Percentiles rank a stretch among this genome's conserved stretches.
These are phyloP conservation scores for Thecocarcelia acutangulata DNA, from an alignment of 2,888 invertebrate species.

Conservation along the genomic window DNA sequence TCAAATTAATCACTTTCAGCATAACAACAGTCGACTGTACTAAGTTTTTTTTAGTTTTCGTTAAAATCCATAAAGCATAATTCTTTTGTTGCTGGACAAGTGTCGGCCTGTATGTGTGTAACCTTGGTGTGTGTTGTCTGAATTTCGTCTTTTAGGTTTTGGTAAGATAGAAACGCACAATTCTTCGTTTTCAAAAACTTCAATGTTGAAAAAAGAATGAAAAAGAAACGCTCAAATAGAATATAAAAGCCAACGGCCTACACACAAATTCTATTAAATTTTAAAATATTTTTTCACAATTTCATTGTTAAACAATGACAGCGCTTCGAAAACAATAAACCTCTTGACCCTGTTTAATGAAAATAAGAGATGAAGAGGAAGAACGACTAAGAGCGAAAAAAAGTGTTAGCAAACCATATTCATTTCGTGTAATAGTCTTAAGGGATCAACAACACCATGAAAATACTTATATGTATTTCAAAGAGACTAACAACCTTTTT, in stretches of 20 bases:
- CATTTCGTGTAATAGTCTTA: slow-evolving; percentile 41
- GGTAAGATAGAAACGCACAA: slow-evolving; percentile 16
- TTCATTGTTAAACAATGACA: slow-evolving; percentile 24
- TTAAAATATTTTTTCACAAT: slow-evolving; percentile 5
- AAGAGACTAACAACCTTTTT: slow-evolving; percentile 26
- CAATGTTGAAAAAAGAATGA: slow-evolving; percentile 10
- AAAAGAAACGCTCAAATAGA: slow-evolving; percentile 14
- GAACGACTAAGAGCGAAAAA: slow-evolving; percentile 3
- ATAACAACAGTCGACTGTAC: too few species aligned
- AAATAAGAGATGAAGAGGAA: not conserved
- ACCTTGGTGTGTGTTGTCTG: slow-evolving; percentile 14
- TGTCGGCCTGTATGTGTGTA: slow-evolving; percentile 41
- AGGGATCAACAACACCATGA: slow-evolving; percentile 52
- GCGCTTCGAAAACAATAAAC: slow-evolving; percentile 23
- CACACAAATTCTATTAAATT: slow-evolving; percentile 41
- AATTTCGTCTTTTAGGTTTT: slow-evolving; percentile 28
- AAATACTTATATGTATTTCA: slow-evolving; percentile 21
- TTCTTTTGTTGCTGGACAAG: slow-evolving; percentile 50
- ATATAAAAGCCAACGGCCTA: slow-evolving; percentile 33
- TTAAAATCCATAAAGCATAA: slow-evolving; percentile 49
- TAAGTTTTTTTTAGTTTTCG: slow-evolving; percentile 26
- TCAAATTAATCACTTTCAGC: too few species aligned
- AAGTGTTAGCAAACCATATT: slow-evolving; percentile 54
- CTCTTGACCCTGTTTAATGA: slow-evolving; percentile 57
- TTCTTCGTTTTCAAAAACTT: not conserved